Base-by-base conservation (phyloP, 2,113 vertebrate species). In the Phasianus colchicus region DNA sequence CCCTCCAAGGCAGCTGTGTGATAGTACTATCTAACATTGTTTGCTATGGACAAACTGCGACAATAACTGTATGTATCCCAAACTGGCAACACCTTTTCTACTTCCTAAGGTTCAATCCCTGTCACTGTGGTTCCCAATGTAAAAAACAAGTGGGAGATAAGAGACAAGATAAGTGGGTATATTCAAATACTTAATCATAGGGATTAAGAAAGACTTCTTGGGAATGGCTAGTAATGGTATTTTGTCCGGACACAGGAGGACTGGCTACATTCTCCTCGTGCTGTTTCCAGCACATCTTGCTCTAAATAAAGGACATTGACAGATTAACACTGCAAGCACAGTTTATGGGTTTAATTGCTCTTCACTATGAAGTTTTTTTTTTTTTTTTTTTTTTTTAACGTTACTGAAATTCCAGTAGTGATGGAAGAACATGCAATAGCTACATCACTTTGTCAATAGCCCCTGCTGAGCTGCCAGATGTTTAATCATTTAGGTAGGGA, bases 161-260 rank as follows among this genome's bases (percentile, higher is more conserved):
- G 90, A 84, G 48, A 50, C 60, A 88, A 83, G 95, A 88, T 90
- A 91, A 83, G 71, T 84, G 79, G 73, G 66, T 89, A 89, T 71
- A 82, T 74, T 87, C 19, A 85, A 43, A 7, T 32, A 55, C 40
- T 89, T 92, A 95, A 97, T 95, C 67, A 80, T 1, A 92, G 86
- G 86, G 83, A 92, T 97, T 96, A 93, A 90, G 89, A 90, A 90
- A 95, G 72, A 55, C 50, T 89, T 86, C 57, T 83, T 91, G 74
- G 78, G 86, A 95, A 93, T 85, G 79, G 57, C 0, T 4, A 29
- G 50, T 81, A 75, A 65, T 80, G 69, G 58, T 73, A 75, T 93
- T 95, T 91, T 88, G 63, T 76, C 87, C 78, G 92, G 80, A 89
- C 83, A 78, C 74, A 91, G 91, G 74, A 91, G 72, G 45, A 86